A percentile compares a stretch with the other conserved stretches of the same genome.
phyloP scores from a whole-genome alignment of 2,888 invertebrate species.

The Pachymerium ferrugineum region DNA sequence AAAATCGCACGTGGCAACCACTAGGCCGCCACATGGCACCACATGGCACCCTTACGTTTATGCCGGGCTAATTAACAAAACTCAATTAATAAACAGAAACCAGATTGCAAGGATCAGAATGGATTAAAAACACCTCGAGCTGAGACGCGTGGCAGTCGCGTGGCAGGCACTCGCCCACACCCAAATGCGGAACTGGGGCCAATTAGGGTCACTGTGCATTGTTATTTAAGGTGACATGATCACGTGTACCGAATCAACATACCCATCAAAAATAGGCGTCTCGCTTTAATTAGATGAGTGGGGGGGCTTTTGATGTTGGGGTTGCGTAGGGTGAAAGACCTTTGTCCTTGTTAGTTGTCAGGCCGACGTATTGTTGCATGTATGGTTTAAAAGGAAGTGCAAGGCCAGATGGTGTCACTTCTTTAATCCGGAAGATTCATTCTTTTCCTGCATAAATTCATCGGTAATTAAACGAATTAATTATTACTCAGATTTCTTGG shows the following conservation, averaged over 20 bases:
- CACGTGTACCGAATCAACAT: neutral
- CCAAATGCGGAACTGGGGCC: neutral
- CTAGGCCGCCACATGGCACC: conserved; percentile 8
- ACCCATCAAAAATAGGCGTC: neutral
- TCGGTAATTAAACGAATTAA: neutral
- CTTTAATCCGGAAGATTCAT: neutral
- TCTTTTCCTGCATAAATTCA: conserved; percentile 10
- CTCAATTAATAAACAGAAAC: conserved; percentile 11
- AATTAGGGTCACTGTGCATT: neutral
- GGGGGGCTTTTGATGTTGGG: neutral
- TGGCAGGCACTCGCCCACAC: neutral
- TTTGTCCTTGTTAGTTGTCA: conserved; percentile 15
- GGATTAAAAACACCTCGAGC: conserved; percentile 22
- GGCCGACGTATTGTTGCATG: neutral
- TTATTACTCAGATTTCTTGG: neutral
- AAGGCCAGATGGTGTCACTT: conserved; percentile 17
- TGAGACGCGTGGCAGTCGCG: conserved; percentile 14
- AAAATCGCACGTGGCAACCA: conserved; percentile 27
- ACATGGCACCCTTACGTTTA: neutral
- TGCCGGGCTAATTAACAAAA: conserved; percentile 1
- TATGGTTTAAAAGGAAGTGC: conserved; percentile 6
- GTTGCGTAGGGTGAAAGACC: neutral
- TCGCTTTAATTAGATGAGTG: neutral
- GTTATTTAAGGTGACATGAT: neutral
- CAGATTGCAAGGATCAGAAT: conserved; percentile 1